phyloP scores from a whole-genome alignment of 2,888 invertebrate species.

The Dasysyrphus tricinctus region DNA sequence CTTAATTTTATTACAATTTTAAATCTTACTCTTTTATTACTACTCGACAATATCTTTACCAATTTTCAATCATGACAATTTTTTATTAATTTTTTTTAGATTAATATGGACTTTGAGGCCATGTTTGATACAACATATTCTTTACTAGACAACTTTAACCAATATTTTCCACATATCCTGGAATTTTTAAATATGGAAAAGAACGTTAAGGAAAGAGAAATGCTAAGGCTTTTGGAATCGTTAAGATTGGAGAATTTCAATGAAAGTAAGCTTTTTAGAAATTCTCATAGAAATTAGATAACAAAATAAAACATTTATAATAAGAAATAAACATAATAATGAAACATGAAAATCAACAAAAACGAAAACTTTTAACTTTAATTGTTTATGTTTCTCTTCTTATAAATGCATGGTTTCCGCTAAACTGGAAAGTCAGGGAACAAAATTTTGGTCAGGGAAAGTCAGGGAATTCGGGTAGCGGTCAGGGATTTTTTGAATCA shows the following conservation, averaged over 20 bases:
- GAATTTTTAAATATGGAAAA: slow-evolving; percentile 11
- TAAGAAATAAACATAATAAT: too few relatives aligned
- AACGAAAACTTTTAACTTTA: too few relatives aligned
- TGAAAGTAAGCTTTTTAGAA: slow-evolving; percentile 7
- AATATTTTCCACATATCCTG: slow-evolving; percentile 15
- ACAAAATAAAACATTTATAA: too few relatives aligned
- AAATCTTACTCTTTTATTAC: background rate
- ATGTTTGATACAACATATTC: slow-evolving; percentile 10
- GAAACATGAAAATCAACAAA: too few relatives aligned
- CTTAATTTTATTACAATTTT: too few relatives aligned
- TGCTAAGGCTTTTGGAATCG: background rate
- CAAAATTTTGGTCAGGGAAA: too few relatives aligned
- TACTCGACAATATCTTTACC: background rate
- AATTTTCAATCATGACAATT: background rate
- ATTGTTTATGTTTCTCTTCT: too few relatives aligned
- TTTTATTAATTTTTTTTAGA: background rate
- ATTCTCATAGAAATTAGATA: background rate
- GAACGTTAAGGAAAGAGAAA: slow-evolving; percentile 4
- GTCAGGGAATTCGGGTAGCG: too few relatives aligned
- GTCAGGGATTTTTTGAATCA: too few relatives aligned
- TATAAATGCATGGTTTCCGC: too few relatives aligned
- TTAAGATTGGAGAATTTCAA: background rate
- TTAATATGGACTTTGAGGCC: slow-evolving; percentile 7
- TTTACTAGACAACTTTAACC: background rate
- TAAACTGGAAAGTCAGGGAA: background rate